Evolutionary conservation across 1,140 invertebrate genomes (phyloP), one percentile per base, ranked within the genome.

Genomic region (Hyles euphorbiae): DNA sequence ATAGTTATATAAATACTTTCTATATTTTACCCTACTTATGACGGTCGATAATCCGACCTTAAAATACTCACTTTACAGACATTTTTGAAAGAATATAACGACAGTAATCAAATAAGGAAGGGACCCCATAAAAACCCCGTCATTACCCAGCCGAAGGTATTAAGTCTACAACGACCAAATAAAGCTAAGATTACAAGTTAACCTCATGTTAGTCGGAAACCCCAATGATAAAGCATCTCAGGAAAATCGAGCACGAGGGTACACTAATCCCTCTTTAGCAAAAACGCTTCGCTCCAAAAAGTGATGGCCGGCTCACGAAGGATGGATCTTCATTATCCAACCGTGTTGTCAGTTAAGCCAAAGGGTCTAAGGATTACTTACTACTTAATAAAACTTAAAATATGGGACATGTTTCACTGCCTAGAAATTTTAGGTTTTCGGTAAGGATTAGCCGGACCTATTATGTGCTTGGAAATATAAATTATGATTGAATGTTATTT

Each of bases 161-260:
- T 86, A 86, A 83, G 77, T 74, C 61, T 79, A 86, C 73, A 81
- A 76, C 72, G 81, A 70, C 73, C 74, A 83, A 87, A 87, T 84
- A 88, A 87, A 84, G 82, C 83, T 81, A 86, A 88, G 83, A 87
- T 88, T 87, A 88, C 83, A 86, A 87, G 85, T 87, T 86, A 87
- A 88, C 85, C 83, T 86, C 83, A 88, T 85, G 82, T 88, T 84
- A 81, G 78, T 79, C 74, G 75, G 72, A 83, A 84, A 76, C 76
- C 81, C 75, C 77, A 87, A 88, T 87, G 82, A 88, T 86, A 88
- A 88, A 87, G 82, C 83, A 83, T 86, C 83, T 82, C 70, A 78
- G 78, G 78, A 87, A 85, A 81, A 85, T 84, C 80, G 77, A 71
- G 76, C 72, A 60, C 71, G 75, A 82, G 85, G 81, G 81, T 83